Evolutionary conservation across 2,797 vertebrate species (phyloP).

Genomic region (Hippocampus kuda): DNA sequence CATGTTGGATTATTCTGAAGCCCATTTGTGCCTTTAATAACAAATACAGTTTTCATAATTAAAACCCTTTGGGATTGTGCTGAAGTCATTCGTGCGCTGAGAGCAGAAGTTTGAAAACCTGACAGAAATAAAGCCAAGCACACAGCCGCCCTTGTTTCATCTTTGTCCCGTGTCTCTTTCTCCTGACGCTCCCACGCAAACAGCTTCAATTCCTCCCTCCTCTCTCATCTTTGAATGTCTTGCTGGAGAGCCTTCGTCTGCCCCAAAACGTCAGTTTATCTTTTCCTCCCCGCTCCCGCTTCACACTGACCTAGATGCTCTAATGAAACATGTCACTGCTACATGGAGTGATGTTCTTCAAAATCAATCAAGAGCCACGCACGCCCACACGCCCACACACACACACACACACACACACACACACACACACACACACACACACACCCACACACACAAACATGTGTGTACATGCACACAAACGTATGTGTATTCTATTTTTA

Average conservation of each 20-base stretch:
- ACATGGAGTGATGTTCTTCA: constrained; percentile 46
- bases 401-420: constrained; percentile 8
- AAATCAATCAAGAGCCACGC: constrained; percentile 28
- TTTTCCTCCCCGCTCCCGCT: constrained; percentile 25
- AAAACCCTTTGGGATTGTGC: constrained; percentile 39
- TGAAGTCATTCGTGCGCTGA: constrained; percentile 30
- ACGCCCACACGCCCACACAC: constrained; percentile 15
- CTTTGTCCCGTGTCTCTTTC: constrained; percentile 36
- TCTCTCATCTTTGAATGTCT: constrained; percentile 31
- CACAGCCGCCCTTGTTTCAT: constrained; percentile 33
- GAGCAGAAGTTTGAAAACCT: constrained; percentile 22
- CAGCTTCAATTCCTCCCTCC: constrained; percentile 28
- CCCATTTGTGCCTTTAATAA: constrained; percentile 45
- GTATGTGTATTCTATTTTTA: no score
- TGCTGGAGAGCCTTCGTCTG: constrained; percentile 26
- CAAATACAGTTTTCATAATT: constrained; percentile 43
- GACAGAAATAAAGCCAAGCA: constrained; percentile 28
- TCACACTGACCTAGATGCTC: constrained; percentile 59
- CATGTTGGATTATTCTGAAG: constrained; percentile 37
- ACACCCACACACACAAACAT: constrained; percentile 11
- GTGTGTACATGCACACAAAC: no score
- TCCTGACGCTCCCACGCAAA: constrained; percentile 18
- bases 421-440: constrained; percentile 15
- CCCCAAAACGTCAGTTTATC: constrained; percentile 31
- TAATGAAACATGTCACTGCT: constrained; percentile 56